These are phyloP conservation scores for Oeneis ivallda DNA, from an alignment of 2,888 invertebrate genomes.

Conservation along the genomic window DNA sequence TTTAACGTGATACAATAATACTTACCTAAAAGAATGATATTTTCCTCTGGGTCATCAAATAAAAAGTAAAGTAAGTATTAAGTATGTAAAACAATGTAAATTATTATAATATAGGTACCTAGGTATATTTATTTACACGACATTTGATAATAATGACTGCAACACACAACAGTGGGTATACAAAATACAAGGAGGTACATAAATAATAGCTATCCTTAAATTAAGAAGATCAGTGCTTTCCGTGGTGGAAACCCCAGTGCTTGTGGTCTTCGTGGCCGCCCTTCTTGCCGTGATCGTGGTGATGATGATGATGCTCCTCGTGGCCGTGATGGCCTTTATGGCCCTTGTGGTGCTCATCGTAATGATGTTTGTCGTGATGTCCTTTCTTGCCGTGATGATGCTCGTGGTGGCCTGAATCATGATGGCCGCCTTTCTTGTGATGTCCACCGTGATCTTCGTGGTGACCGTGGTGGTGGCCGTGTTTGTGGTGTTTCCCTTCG, in stretches of 20 bases:
- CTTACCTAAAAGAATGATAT: not conserved
- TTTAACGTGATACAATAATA: not conserved
- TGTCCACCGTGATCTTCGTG: slow-evolving; percentile 89
- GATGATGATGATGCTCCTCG: slow-evolving; percentile 87
- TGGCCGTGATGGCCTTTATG: slow-evolving; percentile 90
- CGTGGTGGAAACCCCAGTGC: slow-evolving; percentile 86
- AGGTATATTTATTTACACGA: slow-evolving; percentile 68
- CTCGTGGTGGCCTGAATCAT: slow-evolving; percentile 88
- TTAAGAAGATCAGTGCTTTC: slow-evolving; percentile 71
- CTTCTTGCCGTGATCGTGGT: slow-evolving; percentile 90
- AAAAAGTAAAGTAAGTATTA: slow-evolving; percentile 10
- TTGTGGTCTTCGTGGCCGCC: slow-evolving; percentile 88
- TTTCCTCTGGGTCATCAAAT: not conserved
- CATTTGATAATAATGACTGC: not conserved
- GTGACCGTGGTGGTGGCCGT: slow-evolving; percentile 89
- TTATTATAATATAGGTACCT: slow-evolving; percentile 14
- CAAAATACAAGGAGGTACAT: slow-evolving; percentile 45
- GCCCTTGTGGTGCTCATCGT: slow-evolving; percentile 90
- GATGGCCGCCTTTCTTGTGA: slow-evolving; percentile 90
- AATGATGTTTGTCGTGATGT: slow-evolving; percentile 91
- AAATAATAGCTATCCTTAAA: slow-evolving; percentile 56
- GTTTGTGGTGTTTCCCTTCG: slow-evolving; percentile 91
- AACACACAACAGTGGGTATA: slow-evolving; percentile 56
- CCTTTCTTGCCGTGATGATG: slow-evolving; percentile 90
- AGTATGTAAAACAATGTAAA: too few species aligned